Evolutionary conservation across 2,888 invertebrate species (phyloP), one percentile per base, ranked within the genome.

Genomic region (Parnassius glacialis): DNA sequence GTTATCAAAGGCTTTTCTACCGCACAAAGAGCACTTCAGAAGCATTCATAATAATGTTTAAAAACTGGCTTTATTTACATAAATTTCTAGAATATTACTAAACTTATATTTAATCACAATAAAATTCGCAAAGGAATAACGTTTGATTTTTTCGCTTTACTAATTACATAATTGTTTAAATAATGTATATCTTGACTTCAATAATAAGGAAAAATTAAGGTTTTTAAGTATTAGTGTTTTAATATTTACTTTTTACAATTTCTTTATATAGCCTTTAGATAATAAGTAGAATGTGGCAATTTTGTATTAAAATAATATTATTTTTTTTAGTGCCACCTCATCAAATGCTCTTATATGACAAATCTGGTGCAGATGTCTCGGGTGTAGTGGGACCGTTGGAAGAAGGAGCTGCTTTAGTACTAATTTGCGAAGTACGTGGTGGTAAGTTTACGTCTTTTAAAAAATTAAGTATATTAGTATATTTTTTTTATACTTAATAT

Each of bases 381-480:
- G 95, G 94, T 51, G 93, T 95, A 50, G 94, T 95, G 55, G 97
- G 97, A 12, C 97, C 97, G 53, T 93, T 96, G 75, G 94, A 95
- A 77, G 97, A 97, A 88, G 95, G 95, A 44, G 93, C 96, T 66
- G 95, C 96, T 72, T 92, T 97, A 71, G 93, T 95, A 45, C 90
- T 97, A 66, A 95, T 96, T 67, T 97, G 97, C 80, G 96, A 97
- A 93, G 97, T 97, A 64, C 93, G 96, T 75, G 97, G 97, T 73
- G 97, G 97, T 97, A 92, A 95, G 95, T 74, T n/a, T n/a, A 45
- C 7, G 7, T 7, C n/a, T 12, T 45, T 45, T n/a, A 11, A 45
- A n/a, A 45, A 5, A n/a, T 2, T 45, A 45, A 1, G 11, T n/a
- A 45, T 34, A 0, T 34, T 34, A 34, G 34, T 34, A 34, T 34